These are phyloP conservation scores for Emmelina monodactyla DNA, from an alignment of 2,888 invertebrate genomes.

Conservation along the genomic window DNA sequence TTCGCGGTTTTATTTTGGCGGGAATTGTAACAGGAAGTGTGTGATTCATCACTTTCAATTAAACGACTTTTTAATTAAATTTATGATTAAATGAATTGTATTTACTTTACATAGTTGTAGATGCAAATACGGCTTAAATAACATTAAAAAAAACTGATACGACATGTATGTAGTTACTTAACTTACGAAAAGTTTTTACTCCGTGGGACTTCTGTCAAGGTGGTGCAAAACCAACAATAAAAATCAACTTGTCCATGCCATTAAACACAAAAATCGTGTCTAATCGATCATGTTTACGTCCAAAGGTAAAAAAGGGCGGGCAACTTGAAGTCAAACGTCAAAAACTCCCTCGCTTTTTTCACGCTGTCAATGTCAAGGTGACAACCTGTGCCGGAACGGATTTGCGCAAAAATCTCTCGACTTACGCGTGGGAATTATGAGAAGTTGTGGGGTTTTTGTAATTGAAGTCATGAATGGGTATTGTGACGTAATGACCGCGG, in stretches of 20 bases:
- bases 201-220: conserved; percentile 43
- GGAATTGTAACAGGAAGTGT: conserved; percentile 29
- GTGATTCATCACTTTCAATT: too few relatives aligned
- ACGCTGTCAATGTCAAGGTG: too few relatives aligned
- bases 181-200: too few relatives aligned
- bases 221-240: conserved; percentile 25
- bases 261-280: conserved; percentile 48
- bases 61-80: too few relatives aligned
- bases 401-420: conserved; percentile 25
- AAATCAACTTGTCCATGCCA: conserved; percentile 5
- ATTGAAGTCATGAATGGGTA: conserved; percentile 38
- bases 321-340: conserved; percentile 20
- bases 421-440: conserved; percentile 32
- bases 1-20: conserved; percentile 22
- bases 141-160: too few relatives aligned
- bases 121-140: too few relatives aligned
- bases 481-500: conserved; percentile 48
- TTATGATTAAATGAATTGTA: too few relatives aligned
- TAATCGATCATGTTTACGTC: conserved; percentile 44
- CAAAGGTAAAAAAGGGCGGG: conserved; percentile 24
- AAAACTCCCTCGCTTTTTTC: conserved; percentile 19
- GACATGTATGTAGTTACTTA: too few relatives aligned
- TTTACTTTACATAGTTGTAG: too few relatives aligned
- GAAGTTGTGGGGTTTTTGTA: conserved; percentile 26
- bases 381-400: conserved; percentile 42